Evolutionary conservation across 2,113 vertebrate genomes (phyloP), one percentile per base, ranked within the genome.

Genomic region (Tragelaphus strepsiceros): DNA sequence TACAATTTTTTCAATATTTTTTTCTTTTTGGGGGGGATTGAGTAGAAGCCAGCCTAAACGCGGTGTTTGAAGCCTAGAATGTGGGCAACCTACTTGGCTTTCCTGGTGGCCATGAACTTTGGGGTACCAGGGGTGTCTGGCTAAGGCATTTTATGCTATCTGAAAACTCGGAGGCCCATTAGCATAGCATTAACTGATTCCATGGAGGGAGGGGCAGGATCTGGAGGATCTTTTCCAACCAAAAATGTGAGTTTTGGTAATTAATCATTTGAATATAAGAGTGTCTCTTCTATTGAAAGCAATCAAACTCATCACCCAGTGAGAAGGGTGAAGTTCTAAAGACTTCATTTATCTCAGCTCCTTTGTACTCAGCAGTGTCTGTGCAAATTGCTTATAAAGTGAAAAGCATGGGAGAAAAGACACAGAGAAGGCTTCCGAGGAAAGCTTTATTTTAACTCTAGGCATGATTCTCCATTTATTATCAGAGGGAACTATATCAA

Each of bases 301-400:
- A 96, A 89, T 71, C 54, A 95, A 96, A 95, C 64, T 49, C 49
- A 35, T 77, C 61, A 53, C 28, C 2, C 74, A 97, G 93, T 5
- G 96, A 74, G 35, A 96, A 96, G 89, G 95, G 81, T 80, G 43
- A 96, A 96, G 87, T 16, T 97, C 97, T 82, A 91, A 98, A 96
- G 96, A 87, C 54, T 97, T 97, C 82, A 92, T 96, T 98, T 97
- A 93, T 95, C 84, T 94, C 56, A 26, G 58, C 46, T 93, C 58
- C 96, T 95, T 98, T 98, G 91, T 97, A 97, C 96, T 97, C 96
- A 84, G 81, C 30, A 32, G 96, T 92, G 88, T 64, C 28, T 97
- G 92, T 97, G 64, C 51, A 82, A 62, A 53, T 74, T 96, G 71
- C 84, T 28, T 77, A 32, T 96, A 35, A 95, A 77, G 58, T 61